phyloP scores from a whole-genome alignment of 2,888 invertebrate species.

The Mythimna loreyi region DNA sequence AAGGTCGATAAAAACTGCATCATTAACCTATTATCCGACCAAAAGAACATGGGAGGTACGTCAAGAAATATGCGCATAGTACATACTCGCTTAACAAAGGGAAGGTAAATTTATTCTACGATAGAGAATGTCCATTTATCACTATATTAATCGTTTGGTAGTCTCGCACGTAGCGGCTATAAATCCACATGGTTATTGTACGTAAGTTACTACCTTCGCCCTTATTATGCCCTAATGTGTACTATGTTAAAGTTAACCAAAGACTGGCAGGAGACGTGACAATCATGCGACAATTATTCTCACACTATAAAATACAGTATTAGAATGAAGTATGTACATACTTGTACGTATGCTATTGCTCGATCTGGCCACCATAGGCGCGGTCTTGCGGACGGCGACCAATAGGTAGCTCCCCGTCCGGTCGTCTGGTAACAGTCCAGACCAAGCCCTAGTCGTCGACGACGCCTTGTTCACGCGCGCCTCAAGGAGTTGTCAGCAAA shows the following conservation, averaged over 20 bases:
- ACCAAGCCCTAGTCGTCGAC: too few relatives aligned
- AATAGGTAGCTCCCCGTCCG: too few relatives aligned
- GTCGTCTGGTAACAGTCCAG: too few relatives aligned
- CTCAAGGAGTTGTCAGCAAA: too few relatives aligned
- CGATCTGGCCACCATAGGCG: too few relatives aligned
- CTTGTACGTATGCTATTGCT: background rate
- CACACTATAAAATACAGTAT: background rate
- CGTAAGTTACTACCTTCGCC: constrained; percentile 21
- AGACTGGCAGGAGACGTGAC: background rate
- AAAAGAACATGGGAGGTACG: constrained; percentile 7
- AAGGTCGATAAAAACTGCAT: constrained; percentile 14
- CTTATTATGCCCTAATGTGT: constrained; percentile 38
- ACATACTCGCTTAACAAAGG: constrained; percentile 46
- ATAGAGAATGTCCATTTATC: constrained; percentile 54
- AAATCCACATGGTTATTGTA: constrained; percentile 51
- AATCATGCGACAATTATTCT: background rate
- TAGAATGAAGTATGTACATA: too few relatives aligned
- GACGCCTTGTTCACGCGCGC: too few relatives aligned
- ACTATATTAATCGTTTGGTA: constrained; percentile 51
- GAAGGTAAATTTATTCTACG: constrained; percentile 52
- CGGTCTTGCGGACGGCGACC: too few relatives aligned
- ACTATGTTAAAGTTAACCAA: constrained; percentile 12
- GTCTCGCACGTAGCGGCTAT: constrained; percentile 50
- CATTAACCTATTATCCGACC: constrained; percentile 29
- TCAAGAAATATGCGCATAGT: constrained; percentile 45